Conservation (phyloP, 2,888 invertebrate species). For the Cheilosia pagana region DNA sequence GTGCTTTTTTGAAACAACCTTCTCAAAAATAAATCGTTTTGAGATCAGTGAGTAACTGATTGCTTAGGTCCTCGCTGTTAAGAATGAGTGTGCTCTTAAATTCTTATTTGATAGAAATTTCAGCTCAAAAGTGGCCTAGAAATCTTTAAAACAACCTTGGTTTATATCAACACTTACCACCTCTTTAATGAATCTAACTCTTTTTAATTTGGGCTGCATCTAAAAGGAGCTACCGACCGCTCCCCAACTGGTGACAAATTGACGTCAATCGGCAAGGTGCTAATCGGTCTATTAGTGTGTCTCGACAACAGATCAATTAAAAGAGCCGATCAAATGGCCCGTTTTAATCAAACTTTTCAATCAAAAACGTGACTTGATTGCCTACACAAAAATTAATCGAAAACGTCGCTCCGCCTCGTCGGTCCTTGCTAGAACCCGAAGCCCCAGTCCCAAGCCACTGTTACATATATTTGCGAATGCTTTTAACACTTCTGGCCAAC, state of each 20-base stretch:
- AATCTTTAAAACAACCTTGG: no score
- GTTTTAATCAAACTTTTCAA: slow-evolving; percentile 19
- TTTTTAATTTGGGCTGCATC: slow-evolving; percentile 1
- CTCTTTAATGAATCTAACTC: slow-evolving; percentile 14
- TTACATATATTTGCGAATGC: slow-evolving; percentile 33
- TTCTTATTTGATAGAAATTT: no score
- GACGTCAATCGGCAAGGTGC: slow-evolving; percentile 38
- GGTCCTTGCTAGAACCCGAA: not conserved
- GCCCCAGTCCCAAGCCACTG: not conserved
- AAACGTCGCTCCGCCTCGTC: not conserved
- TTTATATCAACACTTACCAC: no score
- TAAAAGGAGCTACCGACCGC: slow-evolving; percentile 1
- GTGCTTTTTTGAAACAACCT: no score
- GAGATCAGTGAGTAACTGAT: no score
- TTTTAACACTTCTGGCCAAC: slow-evolving; percentile 57
- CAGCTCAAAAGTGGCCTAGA: no score
- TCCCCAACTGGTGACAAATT: slow-evolving; percentile 3
- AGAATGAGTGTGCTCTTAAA: no score
- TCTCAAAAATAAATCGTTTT: no score
- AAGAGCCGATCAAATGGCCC: slow-evolving; percentile 15
- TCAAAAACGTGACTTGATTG: slow-evolving; percentile 24
- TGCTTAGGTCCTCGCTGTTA: no score
- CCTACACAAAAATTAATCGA: not conserved
- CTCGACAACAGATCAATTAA: slow-evolving; percentile 23
- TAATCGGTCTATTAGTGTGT: slow-evolving; percentile 32